A percentile compares a stretch with the other conserved stretches of the same genome.
These are phyloP conservation scores for Eristalinus aeneus DNA, from an alignment of 2,888 invertebrate species.

Conservation along the genomic window DNA sequence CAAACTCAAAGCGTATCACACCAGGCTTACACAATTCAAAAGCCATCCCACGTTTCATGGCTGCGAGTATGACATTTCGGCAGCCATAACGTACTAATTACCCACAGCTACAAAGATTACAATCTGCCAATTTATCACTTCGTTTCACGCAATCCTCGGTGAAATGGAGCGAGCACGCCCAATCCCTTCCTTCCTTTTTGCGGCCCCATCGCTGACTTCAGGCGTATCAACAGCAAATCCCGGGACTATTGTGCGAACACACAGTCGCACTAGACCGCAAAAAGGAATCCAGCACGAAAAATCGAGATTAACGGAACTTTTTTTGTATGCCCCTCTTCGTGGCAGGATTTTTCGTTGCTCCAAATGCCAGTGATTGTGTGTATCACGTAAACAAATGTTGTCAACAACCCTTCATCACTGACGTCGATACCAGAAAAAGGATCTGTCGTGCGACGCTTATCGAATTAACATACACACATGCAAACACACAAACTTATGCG, in stretches of 20 bases:
- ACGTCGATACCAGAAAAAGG: conserved; percentile 17
- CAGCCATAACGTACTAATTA: conserved; percentile 66
- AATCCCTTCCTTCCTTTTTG: neutral
- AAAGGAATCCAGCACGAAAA: conserved; percentile 39
- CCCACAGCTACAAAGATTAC: conserved; percentile 59
- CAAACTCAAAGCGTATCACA: neutral
- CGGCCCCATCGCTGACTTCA: neutral
- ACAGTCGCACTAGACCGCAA: conserved; percentile 6
- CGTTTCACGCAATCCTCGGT: conserved; percentile 67
- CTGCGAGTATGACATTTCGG: conserved; percentile 34
- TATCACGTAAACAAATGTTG: conserved; percentile 23
- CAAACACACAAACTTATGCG: neutral
- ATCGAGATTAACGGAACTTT: conserved; percentile 55
- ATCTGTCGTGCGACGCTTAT: conserved; percentile 45
- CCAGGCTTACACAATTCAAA: conserved; percentile 11
- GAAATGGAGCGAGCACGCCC: conserved; percentile 63
- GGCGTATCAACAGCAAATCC: conserved; percentile 35
- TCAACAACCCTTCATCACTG: conserved; percentile 39
- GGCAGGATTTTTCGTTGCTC: conserved; percentile 29
- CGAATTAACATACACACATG: conserved; percentile 20
- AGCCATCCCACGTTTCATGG: neutral
- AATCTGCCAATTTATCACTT: conserved; percentile 70
- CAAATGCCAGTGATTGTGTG: neutral
- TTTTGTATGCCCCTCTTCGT: neutral
- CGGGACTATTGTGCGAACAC: conserved; percentile 27